Conservation (phyloP, 2,888 invertebrate genomes). For the Lithosia quadra region DNA sequence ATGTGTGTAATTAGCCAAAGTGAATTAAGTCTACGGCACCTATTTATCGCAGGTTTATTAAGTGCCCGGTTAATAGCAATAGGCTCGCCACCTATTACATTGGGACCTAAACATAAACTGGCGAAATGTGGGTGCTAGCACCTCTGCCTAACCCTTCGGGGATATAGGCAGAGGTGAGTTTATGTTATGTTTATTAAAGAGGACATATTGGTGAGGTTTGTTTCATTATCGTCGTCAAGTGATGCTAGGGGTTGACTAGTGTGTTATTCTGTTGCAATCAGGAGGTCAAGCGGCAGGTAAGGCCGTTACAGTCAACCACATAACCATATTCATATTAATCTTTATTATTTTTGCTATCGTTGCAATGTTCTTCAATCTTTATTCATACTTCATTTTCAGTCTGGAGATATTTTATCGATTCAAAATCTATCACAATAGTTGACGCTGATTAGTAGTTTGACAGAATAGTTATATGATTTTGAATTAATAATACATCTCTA, state of each 20-base stretch:
- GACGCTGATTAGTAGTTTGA: background rate
- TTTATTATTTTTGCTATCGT: constrained; percentile 47
- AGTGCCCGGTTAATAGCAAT: too few species aligned
- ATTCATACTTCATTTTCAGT: constrained; percentile 5
- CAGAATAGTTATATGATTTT: background rate
- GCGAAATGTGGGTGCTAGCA: too few species aligned
- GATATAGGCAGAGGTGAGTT: too few species aligned
- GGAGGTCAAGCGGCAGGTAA: constrained; percentile 85
- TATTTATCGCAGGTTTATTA: too few species aligned
- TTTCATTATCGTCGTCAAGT: constrained; percentile 27
- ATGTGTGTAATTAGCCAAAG: too few species aligned
- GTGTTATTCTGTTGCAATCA: constrained; percentile 82
- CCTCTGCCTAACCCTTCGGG: too few species aligned
- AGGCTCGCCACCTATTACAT: too few species aligned
- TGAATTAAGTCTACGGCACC: too few species aligned
- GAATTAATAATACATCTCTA: constrained; percentile 35
- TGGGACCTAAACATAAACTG: too few species aligned
- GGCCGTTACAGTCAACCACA: constrained; percentile 59
- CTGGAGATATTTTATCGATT: constrained; percentile 15
- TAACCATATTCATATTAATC: constrained; percentile 45
- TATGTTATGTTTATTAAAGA: too few species aligned
- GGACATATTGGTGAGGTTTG: constrained; percentile 14
- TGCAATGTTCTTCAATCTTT: constrained; percentile 24
- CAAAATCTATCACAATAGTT: background rate
- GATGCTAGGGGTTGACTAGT: constrained; percentile 59